Conservation (phyloP, 2,113 vertebrate genomes). For the Apaloderma vittatum region DNA sequence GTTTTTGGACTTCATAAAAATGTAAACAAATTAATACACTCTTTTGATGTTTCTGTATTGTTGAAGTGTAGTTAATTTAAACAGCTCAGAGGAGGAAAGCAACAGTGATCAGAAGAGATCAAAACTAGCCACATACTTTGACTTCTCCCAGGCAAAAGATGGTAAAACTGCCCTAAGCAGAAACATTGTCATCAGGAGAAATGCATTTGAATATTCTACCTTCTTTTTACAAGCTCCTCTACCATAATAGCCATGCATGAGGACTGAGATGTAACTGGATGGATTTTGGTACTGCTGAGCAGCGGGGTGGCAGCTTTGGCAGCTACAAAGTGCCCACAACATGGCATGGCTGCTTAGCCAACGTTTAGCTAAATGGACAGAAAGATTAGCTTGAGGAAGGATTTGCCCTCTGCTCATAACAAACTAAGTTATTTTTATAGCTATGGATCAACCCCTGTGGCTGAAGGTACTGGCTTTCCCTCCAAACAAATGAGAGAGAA, state of each 20-base stretch:
- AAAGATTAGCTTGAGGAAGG: background rate
- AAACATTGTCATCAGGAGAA: background rate
- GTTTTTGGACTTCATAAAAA: background rate
- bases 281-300: background rate
- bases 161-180: background rate
- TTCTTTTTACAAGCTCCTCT: background rate
- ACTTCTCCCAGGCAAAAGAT: background rate
- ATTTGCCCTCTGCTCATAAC: background rate
- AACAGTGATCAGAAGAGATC: background rate
- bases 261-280: background rate
- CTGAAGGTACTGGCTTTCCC: background rate
- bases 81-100: background rate
- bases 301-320: background rate
- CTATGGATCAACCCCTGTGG: background rate
- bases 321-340: background rate
- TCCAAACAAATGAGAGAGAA: background rate
- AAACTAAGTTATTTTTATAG: background rate
- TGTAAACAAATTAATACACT: background rate
- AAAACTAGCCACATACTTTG: background rate
- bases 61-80: background rate
- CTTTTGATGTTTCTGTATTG: background rate
- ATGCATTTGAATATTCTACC: background rate
- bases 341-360: background rate
- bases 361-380: background rate
- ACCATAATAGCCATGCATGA: fast-evolving